Percentiles rank a stretch among this genome's conserved stretches.
These are phyloP conservation scores for Actinernus sp. DNA, from an alignment of 92 coral and sea anemone genomes.

Conservation along the genomic window DNA sequence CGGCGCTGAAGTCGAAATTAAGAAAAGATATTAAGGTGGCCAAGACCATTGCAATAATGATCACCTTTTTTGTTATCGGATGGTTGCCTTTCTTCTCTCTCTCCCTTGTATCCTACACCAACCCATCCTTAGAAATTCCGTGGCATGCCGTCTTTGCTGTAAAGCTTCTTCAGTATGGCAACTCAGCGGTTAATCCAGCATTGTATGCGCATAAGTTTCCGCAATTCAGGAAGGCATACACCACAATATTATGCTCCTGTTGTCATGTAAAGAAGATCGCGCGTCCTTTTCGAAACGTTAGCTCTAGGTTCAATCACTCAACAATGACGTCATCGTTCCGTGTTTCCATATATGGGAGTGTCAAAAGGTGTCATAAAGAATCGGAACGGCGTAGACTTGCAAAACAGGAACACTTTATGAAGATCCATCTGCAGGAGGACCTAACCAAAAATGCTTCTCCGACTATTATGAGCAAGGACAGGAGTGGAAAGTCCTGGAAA, in stretches of 20 bases:
- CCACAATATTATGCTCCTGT: conserved; percentile 61
- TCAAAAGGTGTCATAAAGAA: not conserved
- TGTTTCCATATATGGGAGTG: conserved; percentile 6
- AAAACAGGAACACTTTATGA: not conserved
- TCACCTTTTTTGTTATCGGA: conserved; percentile 61
- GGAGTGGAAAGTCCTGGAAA: no score
- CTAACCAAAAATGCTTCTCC: no score
- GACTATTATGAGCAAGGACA: no score
- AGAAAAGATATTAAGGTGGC: conserved; percentile 69
- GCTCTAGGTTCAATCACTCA: conserved; percentile 12
- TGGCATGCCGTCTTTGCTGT: conserved; percentile 72
- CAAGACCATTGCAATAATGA: conserved; percentile 66
- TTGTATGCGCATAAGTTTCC: conserved; percentile 78
- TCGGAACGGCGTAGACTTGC: not conserved
- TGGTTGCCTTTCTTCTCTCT: conserved; percentile 76
- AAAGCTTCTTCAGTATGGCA: conserved; percentile 77
- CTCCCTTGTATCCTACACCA: conserved; percentile 28
- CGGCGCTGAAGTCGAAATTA: conserved; percentile 17
- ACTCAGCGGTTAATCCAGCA: conserved; percentile 69
- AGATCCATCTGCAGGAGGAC: no score
- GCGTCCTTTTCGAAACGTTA: not conserved
- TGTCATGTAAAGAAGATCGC: not conserved
- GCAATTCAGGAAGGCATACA: conserved; percentile 65
- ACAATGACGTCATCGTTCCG: conserved; percentile 13
- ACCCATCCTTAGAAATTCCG: conserved; percentile 4